Evolutionary conservation across 2,113 vertebrate species (phyloP), one percentile per base, ranked within the genome.

Genomic region (Sturnus vulgaris): DNA sequence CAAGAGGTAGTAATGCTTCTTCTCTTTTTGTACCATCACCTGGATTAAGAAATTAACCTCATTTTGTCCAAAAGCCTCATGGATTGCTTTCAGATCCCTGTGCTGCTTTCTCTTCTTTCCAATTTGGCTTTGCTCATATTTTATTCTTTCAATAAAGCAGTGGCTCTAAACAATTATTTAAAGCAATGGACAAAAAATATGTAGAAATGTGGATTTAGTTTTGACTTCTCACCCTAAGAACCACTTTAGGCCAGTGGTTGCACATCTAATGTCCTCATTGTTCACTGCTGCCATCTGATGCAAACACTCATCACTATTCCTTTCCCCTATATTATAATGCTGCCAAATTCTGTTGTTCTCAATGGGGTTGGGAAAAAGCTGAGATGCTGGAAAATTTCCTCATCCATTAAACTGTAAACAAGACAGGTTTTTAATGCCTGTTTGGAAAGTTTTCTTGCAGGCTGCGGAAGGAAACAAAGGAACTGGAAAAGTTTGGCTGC

Each of bases 291-390:
- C 47, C 56, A 75, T 64, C 39, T 47, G 21, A 37, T 56, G 49
- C 21, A 66, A 95, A 46, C 33, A 16, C 22, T 80, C n/a, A 56
- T 5, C 3, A 1, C 70, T 88, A 1, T 16, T 81, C 81, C 56
- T 81, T 82, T 73, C 27, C 69, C 35, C 72, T 15, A 4, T 4
- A 15, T 40, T 68, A 28, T 18, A 44, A 22, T 1, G 14, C 53
- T 92, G 88, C 80, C 91, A 95, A 82, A 79, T 5, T 82, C 31
- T 82, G 78, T 28, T 82, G 78, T 28, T 87, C 80, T 86, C 86
- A 60, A 27, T 2, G 11, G 86, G 56, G 5, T 0, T 73, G 42
- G 47, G 50, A 27, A 78, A 83, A 70, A 63, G 82, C 59, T 66
- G 86, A 95, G 65, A 52, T 25, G 56, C 0, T 71, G 65, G 77